Evolutionary conservation across 2,797 vertebrate genomes (phyloP).

Genomic region (Falco columbarius): DNA sequence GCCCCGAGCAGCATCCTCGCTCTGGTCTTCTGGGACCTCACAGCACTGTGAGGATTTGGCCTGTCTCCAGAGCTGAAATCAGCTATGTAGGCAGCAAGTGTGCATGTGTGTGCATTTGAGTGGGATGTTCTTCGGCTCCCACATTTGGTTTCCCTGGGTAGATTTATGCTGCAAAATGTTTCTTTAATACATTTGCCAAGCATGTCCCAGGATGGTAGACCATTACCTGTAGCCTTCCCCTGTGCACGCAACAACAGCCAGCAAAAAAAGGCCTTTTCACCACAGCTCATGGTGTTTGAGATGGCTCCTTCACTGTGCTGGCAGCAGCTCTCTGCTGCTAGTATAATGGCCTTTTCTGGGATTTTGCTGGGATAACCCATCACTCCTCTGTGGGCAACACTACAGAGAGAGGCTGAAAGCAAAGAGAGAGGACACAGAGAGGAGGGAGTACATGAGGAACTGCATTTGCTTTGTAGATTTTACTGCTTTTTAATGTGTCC

Average conservation of each 20-base stretch:
- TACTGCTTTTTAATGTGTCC: background rate
- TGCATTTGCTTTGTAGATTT: background rate
- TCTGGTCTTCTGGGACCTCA: background rate
- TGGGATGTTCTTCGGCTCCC: background rate
- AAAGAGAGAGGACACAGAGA: background rate
- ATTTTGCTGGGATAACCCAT: background rate
- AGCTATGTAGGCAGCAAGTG: background rate
- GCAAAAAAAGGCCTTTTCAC: background rate
- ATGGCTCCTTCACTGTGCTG: background rate
- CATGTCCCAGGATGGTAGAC: background rate
- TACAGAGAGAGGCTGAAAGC: background rate
- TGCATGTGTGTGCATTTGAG: background rate
- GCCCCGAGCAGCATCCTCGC: background rate
- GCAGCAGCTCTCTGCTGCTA: background rate
- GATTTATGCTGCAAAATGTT: background rate
- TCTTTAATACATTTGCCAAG: background rate
- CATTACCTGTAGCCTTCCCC: background rate
- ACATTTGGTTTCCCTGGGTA: background rate
- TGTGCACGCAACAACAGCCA: rapidly evolving
- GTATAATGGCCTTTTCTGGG: background rate
- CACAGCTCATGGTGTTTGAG: rapidly evolving
- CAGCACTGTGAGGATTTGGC: background rate
- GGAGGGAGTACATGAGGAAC: background rate
- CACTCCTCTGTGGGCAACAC: too few species aligned
- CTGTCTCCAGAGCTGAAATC: background rate